Evolutionary conservation across 2,113 vertebrate species (phyloP).

Genomic region (Meles meles): DNA sequence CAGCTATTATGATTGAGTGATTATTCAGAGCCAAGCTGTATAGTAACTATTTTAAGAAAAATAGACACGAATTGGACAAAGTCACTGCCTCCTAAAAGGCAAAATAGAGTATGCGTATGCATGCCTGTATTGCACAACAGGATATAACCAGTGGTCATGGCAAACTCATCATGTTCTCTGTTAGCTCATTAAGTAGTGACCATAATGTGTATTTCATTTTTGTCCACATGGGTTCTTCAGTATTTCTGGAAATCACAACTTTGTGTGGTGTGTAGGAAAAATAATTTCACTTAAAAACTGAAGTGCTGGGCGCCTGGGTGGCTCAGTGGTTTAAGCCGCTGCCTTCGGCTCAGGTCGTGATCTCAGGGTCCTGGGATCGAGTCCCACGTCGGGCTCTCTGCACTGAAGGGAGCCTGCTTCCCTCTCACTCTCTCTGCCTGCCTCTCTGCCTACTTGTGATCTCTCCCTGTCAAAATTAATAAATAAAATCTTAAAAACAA

Average conservation of each 20-base stretch:
- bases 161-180: background rate
- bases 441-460: too few species aligned
- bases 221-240: background rate
- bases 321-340: too few species aligned
- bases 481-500: too few species aligned
- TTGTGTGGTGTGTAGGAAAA: background rate
- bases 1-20: background rate
- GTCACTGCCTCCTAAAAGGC: background rate
- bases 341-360: too few species aligned
- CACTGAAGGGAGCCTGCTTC: too few species aligned
- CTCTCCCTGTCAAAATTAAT: too few species aligned
- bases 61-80: background rate
- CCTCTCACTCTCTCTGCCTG: too few species aligned
- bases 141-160: fast-evolving
- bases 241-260: background rate
- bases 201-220: background rate
- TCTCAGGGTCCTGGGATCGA: too few species aligned
- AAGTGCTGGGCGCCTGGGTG: too few species aligned
- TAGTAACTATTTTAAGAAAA: background rate
- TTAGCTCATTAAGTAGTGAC: background rate
- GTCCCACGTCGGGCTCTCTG: too few species aligned
- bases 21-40: background rate
- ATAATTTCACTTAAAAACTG: background rate
- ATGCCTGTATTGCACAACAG: background rate
- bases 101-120: background rate